phyloP scores from a whole-genome alignment of 2,888 invertebrate species.

The Epistrophe grossulariae region DNA sequence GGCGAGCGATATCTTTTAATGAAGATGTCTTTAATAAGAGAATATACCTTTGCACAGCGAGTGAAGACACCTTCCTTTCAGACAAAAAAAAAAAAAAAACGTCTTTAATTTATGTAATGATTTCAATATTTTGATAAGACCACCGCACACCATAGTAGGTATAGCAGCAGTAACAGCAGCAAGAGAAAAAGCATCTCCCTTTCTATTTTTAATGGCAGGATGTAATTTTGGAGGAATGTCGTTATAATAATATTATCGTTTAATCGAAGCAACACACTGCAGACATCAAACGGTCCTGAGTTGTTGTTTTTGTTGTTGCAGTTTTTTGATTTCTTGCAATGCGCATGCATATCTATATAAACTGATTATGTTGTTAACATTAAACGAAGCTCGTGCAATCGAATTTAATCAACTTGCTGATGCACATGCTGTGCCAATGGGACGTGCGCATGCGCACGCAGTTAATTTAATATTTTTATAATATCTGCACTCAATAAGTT shows the following conservation, averaged over 20 bases:
- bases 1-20: constrained; percentile 50
- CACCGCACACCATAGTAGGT: neutral
- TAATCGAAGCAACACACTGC: constrained; percentile 44
- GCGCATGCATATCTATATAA: constrained; percentile 22
- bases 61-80: constrained; percentile 22
- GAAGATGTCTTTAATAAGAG: constrained; percentile 56
- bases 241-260: constrained; percentile 54
- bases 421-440: constrained; percentile 59
- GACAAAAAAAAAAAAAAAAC: neutral
- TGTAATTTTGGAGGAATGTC: constrained; percentile 71
- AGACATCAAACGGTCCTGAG: constrained; percentile 3
- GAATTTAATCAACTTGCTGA: constrained; percentile 69
- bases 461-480: constrained; percentile 44
- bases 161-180: no score
- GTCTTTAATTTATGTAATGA: constrained; percentile 67
- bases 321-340: constrained; percentile 7
- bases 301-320: constrained; percentile 15
- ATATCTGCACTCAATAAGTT: constrained; percentile 41
- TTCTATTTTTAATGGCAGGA: constrained; percentile 68
- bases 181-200: constrained; percentile 33
- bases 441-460: constrained; percentile 31
- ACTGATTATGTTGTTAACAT: constrained; percentile 61
- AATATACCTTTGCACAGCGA: constrained; percentile 17
- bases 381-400: constrained; percentile 55
- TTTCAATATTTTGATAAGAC: constrained; percentile 73